Conservation (phyloP, 2,888 invertebrate genomes). For the Eupithecia insigniata region DNA sequence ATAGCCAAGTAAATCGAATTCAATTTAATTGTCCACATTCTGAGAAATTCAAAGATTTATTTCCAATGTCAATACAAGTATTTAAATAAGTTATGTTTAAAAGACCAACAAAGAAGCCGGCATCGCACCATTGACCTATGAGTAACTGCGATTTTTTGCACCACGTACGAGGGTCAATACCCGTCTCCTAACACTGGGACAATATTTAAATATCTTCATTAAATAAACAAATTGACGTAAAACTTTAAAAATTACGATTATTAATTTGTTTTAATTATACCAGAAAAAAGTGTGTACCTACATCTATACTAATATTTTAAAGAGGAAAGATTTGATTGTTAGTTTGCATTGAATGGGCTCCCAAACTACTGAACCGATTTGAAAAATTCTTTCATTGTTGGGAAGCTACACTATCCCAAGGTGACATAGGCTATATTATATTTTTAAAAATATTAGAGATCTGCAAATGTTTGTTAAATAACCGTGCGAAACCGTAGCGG, state of each 20-base stretch:
- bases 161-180: slow-evolving; percentile 44
- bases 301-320: no score
- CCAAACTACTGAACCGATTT: no score
- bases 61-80: slow-evolving; percentile 47
- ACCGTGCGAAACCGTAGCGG: no score
- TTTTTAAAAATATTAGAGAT: no score
- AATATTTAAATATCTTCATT: slow-evolving; percentile 34
- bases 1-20: slow-evolving; percentile 23
- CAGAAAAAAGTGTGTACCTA: not conserved
- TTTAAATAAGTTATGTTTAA: slow-evolving; percentile 53
- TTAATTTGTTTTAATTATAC: not conserved
- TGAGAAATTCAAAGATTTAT: slow-evolving; percentile 51
- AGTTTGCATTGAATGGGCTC: no score
- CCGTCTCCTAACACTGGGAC: slow-evolving; percentile 45
- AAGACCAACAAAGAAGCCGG: slow-evolving; percentile 56
- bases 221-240: slow-evolving; percentile 30
- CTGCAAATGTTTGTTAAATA: no score
- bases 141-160: slow-evolving; percentile 56
- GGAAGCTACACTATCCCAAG: no score
- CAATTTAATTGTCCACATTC: slow-evolving; percentile 36
- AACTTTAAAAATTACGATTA: slow-evolving; percentile 11
- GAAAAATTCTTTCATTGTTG: no score
- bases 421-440: no score
- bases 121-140: slow-evolving; percentile 77
- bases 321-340: no score